phyloP scores from a whole-genome alignment of 2,888 invertebrate genomes.

The Drosophila subsilvestris region DNA sequence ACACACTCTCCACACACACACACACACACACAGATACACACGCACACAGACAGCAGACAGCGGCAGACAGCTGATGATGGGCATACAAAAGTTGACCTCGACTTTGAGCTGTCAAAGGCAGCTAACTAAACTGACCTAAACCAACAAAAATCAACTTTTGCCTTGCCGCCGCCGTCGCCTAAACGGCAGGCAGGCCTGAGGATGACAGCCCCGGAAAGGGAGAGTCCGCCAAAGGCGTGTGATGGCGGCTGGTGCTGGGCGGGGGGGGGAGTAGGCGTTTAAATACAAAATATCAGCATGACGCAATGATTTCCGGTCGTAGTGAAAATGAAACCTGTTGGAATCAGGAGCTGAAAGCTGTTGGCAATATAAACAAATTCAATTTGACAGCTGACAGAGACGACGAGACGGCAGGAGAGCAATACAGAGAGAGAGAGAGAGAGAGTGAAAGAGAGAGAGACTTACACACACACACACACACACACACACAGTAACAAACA shows the following conservation, averaged over 20 bases:
- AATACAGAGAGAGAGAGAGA: constrained; percentile 14
- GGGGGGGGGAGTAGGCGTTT: constrained; percentile 59
- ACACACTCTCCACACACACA: constrained; percentile 15
- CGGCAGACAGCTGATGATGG: constrained; percentile 68
- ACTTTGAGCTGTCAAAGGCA: constrained; percentile 82
- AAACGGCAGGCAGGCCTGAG: constrained; percentile 62
- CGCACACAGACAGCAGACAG: constrained; percentile 18
- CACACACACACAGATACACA: constrained; percentile 17
- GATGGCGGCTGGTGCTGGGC: background rate
- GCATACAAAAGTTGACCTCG: constrained; percentile 82
- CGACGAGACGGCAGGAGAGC: constrained; percentile 38
- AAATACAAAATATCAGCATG: constrained; percentile 83
- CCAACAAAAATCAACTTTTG: constrained; percentile 80
- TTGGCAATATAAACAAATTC: constrained; percentile 82
- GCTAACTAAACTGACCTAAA: constrained; percentile 81
- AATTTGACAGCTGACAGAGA: constrained; percentile 82
- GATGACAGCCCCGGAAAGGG: constrained; percentile 56
- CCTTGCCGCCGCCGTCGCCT: constrained; percentile 44
- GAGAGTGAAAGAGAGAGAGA: constrained; percentile 21
- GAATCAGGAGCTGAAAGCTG: constrained; percentile 47
- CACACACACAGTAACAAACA: constrained; percentile 43
- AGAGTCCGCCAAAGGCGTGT: constrained; percentile 9
- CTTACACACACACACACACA: constrained; percentile 17
- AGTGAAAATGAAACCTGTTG: constrained; percentile 78
- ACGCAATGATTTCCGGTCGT: constrained; percentile 82